A percentile compares a stretch with the other conserved stretches of the same genome.
Conservation (phyloP, 2,113 vertebrate genomes). For the Panthera tigris region DNA sequence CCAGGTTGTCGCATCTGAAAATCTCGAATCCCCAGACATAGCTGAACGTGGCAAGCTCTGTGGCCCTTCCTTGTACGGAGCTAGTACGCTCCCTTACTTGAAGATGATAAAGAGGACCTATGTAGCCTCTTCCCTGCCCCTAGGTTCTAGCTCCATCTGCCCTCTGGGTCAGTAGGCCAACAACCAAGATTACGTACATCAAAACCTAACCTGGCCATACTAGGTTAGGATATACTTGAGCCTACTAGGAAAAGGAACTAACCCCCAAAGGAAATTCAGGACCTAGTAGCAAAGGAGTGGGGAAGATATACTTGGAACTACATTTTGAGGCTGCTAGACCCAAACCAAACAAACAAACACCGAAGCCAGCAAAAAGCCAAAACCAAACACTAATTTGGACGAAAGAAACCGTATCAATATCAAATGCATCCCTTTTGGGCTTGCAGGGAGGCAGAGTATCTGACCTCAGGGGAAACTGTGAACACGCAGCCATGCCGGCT, state of each 20-base stretch:
- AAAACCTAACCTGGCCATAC: background rate
- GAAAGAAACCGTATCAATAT: background rate
- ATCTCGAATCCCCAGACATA: background rate
- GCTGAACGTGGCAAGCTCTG: background rate
- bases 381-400: background rate
- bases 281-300: background rate
- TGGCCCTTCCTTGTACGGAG: background rate
- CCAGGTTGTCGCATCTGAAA: background rate
- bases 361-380: background rate
- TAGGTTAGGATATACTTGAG: background rate
- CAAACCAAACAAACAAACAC: background rate
- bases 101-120: background rate
- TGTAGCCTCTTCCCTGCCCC: background rate
- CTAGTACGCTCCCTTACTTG: background rate
- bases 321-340: background rate
- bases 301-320: background rate
- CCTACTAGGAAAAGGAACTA: background rate
- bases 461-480: background rate
- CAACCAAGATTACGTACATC: background rate
- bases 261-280: background rate
- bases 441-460: background rate
- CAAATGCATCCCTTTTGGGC: background rate
- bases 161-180: background rate
- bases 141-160: background rate
- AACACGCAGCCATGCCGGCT: background rate